Conservation (phyloP, 2,113 vertebrate genomes). For the Pagrus major region DNA sequence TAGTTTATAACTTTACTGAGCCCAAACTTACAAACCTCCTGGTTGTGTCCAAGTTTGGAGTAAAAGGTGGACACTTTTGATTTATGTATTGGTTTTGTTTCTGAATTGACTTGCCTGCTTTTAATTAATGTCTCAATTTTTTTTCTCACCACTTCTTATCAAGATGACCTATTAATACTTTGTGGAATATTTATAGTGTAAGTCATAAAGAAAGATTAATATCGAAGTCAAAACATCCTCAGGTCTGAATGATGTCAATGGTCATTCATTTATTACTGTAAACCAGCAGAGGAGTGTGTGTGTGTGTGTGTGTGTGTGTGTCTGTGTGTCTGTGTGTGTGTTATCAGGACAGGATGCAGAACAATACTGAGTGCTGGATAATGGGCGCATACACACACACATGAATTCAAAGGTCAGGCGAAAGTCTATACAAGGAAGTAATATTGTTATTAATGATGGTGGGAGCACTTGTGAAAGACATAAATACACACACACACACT, state of each 20-base stretch:
- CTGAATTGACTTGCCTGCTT: background rate
- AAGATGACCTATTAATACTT: background rate
- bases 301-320: slow-evolving; percentile 49
- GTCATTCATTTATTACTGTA: slow-evolving; percentile 24
- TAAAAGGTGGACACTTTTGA: background rate
- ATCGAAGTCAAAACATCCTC: slow-evolving; percentile 52
- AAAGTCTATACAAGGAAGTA: slow-evolving; percentile 79
- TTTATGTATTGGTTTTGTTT: background rate
- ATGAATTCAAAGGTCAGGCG: slow-evolving; percentile 52
- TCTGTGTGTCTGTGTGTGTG: slow-evolving; percentile 5
- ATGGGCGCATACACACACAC: slow-evolving; percentile 9
- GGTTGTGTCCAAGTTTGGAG: background rate
- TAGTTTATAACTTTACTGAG: too few species aligned
- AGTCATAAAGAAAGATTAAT: slow-evolving; percentile 24
- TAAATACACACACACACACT: slow-evolving; percentile 28
- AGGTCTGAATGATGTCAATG: slow-evolving; percentile 7
- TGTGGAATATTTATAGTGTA: background rate
- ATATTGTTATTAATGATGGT: slow-evolving; percentile 79
- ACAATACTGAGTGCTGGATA: slow-evolving; percentile 57
- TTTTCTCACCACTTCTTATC: too few species aligned
- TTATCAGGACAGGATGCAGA: slow-evolving; percentile 62
- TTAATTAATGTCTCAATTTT: background rate
- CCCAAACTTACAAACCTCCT: too few species aligned
- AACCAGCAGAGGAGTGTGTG: slow-evolving; percentile 4
- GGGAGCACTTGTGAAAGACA: slow-evolving; percentile 62